phyloP scores from a whole-genome alignment of 2,888 invertebrate genomes.

The Cataglyphis rosenhaueri region DNA sequence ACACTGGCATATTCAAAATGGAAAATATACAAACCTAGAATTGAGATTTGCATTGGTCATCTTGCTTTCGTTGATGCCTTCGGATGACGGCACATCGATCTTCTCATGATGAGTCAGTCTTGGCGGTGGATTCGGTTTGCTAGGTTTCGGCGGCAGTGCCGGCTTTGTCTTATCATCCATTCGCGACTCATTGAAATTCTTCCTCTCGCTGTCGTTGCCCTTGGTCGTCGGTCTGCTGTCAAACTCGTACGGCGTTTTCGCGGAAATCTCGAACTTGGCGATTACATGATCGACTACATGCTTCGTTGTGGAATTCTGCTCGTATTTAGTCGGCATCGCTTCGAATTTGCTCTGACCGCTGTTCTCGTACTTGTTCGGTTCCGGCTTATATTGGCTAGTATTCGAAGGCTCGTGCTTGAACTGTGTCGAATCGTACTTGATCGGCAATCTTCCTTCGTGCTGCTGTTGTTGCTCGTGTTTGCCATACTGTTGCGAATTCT shows the following conservation, averaged over 20 bases:
- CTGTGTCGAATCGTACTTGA: constrained; percentile 72
- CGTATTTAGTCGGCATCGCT: constrained; percentile 67
- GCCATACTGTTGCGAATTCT: constrained; percentile 71
- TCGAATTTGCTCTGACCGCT: constrained; percentile 60
- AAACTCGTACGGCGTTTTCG: constrained; percentile 79
- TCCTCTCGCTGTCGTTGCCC: constrained; percentile 77
- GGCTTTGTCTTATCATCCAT: constrained; percentile 88
- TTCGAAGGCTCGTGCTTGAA: constrained; percentile 73
- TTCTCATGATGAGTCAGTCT: constrained; percentile 83
- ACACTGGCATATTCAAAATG: neutral
- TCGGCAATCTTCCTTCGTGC: constrained; percentile 68
- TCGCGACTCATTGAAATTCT: constrained; percentile 74
- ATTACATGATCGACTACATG: constrained; percentile 74
- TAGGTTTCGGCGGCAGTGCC: constrained; percentile 93
- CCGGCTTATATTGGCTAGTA: constrained; percentile 64
- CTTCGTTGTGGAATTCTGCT: constrained; percentile 67
- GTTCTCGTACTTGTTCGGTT: constrained; percentile 71
- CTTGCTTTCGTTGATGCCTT: constrained; percentile 68
- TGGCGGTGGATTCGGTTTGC: constrained; percentile 84
- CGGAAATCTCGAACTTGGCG: constrained; percentile 79
- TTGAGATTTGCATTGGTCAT: constrained; percentile 73
- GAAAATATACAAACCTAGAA: constrained; percentile 74
- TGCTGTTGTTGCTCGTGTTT: constrained; percentile 74
- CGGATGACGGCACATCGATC: constrained; percentile 70
- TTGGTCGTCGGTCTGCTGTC: constrained; percentile 74